Percentiles rank a stretch among this genome's conserved stretches.
Evolutionary conservation across 2,888 invertebrate genomes (phyloP).

Genomic region (Phlogophora meticulosa): DNA sequence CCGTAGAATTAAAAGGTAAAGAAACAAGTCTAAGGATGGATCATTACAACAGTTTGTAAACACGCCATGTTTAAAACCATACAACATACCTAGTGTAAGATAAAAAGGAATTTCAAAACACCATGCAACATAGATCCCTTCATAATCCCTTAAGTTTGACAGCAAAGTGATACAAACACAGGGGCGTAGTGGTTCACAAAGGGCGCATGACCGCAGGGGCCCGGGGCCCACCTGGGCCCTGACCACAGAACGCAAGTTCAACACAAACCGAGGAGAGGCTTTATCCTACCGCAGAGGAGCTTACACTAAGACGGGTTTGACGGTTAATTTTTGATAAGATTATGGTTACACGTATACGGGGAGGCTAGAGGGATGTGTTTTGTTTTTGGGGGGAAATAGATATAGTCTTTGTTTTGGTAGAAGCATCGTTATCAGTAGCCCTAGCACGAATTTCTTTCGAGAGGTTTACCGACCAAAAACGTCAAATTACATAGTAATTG

Average conservation of each 20-base stretch:
- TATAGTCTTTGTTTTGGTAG: constrained; percentile 2
- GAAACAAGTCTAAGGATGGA: too few relatives aligned
- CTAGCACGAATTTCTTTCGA: neutral
- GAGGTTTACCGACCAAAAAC: too few relatives aligned
- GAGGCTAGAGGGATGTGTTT: neutral
- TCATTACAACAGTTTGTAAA: too few relatives aligned
- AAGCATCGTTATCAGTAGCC: too few relatives aligned
- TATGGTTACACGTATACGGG: constrained; percentile 15
- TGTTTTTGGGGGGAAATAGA: neutral
- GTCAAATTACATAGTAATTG: too few relatives aligned
- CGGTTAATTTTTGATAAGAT: constrained; percentile 49
- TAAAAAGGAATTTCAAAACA: constrained; percentile 26
- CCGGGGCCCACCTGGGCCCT: constrained; percentile 42
- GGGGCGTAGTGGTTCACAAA: constrained; percentile 27
- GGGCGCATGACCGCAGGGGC: constrained; percentile 49
- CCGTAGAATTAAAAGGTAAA: too few relatives aligned
- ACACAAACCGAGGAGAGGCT: constrained; percentile 37
- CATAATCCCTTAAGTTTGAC: constrained; percentile 53
- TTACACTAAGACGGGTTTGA: constrained; percentile 26
- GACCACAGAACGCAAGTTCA: constrained; percentile 58
- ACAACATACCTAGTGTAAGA: neutral
- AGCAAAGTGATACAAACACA: constrained; percentile 41
- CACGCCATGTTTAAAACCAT: too few relatives aligned
- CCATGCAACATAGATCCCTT: constrained; percentile 13
- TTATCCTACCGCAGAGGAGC: constrained; percentile 36